phyloP scores from a whole-genome alignment of 1,140 invertebrate genomes.

The Riptortus pedestris region DNA sequence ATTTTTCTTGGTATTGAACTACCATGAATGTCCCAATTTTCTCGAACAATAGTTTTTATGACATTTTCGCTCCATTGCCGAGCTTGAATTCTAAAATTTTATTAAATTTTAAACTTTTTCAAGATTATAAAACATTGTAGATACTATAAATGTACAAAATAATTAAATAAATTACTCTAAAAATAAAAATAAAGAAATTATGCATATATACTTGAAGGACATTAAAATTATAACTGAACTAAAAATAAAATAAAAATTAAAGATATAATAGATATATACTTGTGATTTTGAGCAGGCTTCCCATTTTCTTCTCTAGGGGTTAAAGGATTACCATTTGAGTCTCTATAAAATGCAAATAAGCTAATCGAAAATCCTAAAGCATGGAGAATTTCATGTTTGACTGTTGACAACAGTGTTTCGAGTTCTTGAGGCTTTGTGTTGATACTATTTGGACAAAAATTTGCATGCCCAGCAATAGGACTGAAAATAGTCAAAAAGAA shows the following conservation, averaged over 20 bases:
- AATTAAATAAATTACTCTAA: too few relatives aligned
- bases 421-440: constrained; percentile 86
- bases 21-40: constrained; percentile 73
- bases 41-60: constrained; percentile 65
- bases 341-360: constrained; percentile 86
- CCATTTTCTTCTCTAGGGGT: constrained; percentile 73
- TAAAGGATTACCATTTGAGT: constrained; percentile 72
- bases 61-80: constrained; percentile 89
- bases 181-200: too few relatives aligned
- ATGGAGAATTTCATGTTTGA: constrained; percentile 98
- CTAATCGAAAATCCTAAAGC: constrained; percentile 92
- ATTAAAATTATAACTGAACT: too few relatives aligned
- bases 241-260: too few relatives aligned
- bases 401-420: constrained; percentile 85
- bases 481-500: too few relatives aligned
- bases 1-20: constrained; percentile 63
- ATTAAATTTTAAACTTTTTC: too few relatives aligned
- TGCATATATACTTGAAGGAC: too few relatives aligned
- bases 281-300: constrained; percentile 77
- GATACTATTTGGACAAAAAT: constrained; percentile 91
- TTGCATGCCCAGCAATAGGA: constrained; percentile 96
- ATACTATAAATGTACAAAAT: too few relatives aligned
- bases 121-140: too few relatives aligned
- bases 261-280: too few relatives aligned
- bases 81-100: constrained; percentile 65